Evolutionary conservation across 2,113 vertebrate genomes (phyloP).

Genomic region (Setophaga coronata): DNA sequence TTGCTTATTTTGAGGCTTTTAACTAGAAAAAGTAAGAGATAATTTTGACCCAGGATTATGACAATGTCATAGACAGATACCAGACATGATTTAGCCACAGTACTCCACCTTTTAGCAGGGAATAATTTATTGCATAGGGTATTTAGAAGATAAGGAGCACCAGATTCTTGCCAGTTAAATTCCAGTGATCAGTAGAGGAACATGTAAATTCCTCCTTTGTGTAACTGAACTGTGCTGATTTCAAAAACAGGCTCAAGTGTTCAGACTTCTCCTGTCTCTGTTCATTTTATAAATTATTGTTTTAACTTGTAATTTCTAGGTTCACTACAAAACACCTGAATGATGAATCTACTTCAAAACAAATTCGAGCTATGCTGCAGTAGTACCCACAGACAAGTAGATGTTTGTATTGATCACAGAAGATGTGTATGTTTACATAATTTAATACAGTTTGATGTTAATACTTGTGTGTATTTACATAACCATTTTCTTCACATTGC

Average conservation of each 20-base stretch:
- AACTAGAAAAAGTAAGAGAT: neutral
- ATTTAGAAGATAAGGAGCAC: neutral
- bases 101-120: neutral
- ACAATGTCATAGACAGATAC: neutral
- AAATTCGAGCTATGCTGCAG: constrained; percentile 97
- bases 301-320: constrained; percentile 72
- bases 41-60: neutral
- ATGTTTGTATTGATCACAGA: constrained; percentile 91
- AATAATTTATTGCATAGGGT: neutral
- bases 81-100: neutral
- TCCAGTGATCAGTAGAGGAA: neutral
- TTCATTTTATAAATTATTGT: neutral
- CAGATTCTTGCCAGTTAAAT: neutral
- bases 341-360: constrained; percentile 96
- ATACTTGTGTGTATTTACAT: constrained; percentile 93
- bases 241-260: neutral
- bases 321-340: constrained; percentile 99
- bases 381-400: constrained; percentile 84
- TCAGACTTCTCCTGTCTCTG: neutral
- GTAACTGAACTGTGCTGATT: neutral
- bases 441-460: constrained; percentile 97
- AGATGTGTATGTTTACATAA: constrained; percentile 99
- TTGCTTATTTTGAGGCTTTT: neutral
- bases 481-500: constrained; percentile 83
- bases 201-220: neutral